Base-by-base conservation (phyloP, 2,888 invertebrate species). In the Embidobia sp. region DNA sequence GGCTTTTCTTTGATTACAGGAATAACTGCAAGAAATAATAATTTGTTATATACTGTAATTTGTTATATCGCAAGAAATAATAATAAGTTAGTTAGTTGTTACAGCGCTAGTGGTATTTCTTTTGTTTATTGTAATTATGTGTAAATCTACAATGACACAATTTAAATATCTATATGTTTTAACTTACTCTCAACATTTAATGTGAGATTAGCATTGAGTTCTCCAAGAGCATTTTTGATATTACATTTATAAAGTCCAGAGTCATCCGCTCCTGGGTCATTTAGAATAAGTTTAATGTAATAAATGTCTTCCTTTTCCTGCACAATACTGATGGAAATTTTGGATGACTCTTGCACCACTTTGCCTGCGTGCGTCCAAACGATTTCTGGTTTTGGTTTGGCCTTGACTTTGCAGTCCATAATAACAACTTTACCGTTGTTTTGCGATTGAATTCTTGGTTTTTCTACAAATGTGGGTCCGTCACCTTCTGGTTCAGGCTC, bases 191-290 rank as follows among this genome's bases (percentile, higher is more conserved):
- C 98, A 91, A 99, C 97, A 91, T 99, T 98, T 84, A 99, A 93
- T 82, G 98, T 98, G 81, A 98, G 93, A 91, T 98, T 98, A 75
- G 98, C 98, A 90, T 98, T 98, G 80, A 98, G 93, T 92, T 99
- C 98, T 84, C 99, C 99, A 88, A 96, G 94, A 86, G 94, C 93
- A 91, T 98, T 99, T 90, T 97, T 98, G 85, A 98, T 97, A 87
- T 97, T 98, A 90, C 99, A 98, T 90, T 98, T 98, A 92, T 99
- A 99, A 78, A 98, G 92, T 81, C 99, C 99, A 84, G 98, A 98
- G 91, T 99, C 99, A 86, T 96, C 96, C 79, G 97, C 93, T 86
- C 96, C 96, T 80, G 98, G 98, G 91, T 98, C 97, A 85, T 94
- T 93, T 33, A 97, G 91, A 90, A 96, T 96, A 82, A 98, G 90